Conservation (phyloP, 2,797 vertebrate species). For the Xenopus petersii region DNA sequence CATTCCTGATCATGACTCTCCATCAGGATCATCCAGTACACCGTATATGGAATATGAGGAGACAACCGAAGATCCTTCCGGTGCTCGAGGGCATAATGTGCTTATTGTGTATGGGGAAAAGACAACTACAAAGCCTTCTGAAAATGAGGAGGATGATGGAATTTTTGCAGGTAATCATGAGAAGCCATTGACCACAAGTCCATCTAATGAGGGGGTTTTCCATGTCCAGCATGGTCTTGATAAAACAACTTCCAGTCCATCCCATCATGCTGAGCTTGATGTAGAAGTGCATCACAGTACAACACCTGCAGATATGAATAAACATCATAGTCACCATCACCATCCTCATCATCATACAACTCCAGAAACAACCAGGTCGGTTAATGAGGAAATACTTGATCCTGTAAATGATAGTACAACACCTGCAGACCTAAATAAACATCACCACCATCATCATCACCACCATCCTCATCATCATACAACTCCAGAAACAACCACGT, state of each 20-base stretch:
- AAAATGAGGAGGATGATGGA: not conserved
- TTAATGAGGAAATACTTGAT: not conserved
- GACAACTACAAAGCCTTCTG: not conserved
- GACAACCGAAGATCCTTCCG: not conserved
- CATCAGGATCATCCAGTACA: conserved; percentile 15
- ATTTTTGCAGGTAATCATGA: not conserved
- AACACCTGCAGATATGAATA: conserved; percentile 1
- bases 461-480: conserved; percentile 12
- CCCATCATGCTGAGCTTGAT: not conserved
- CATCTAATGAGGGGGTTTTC: not conserved
- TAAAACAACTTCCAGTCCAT: not conserved
- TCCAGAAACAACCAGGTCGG: conserved; percentile 4
- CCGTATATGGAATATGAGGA: conserved; percentile 1
- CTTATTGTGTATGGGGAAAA: not conserved
- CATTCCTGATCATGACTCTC: conserved; percentile 1
- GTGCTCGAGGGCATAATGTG: not conserved
- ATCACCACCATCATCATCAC: conserved; percentile 3
- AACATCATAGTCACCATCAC: conserved; percentile 4
- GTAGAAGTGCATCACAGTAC: not conserved
- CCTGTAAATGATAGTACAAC: not conserved
- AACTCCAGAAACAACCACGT: conserved; percentile 4
- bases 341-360: conserved; percentile 9
- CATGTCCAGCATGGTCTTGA: not conserved
- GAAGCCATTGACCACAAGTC: not conserved
- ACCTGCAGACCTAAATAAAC: conserved; percentile 1